A percentile compares a stretch with the other conserved stretches of the same genome.
These are phyloP conservation scores for Styela plicata DNA, from an alignment of 23 tunicate genomes.

Conservation along the genomic window DNA sequence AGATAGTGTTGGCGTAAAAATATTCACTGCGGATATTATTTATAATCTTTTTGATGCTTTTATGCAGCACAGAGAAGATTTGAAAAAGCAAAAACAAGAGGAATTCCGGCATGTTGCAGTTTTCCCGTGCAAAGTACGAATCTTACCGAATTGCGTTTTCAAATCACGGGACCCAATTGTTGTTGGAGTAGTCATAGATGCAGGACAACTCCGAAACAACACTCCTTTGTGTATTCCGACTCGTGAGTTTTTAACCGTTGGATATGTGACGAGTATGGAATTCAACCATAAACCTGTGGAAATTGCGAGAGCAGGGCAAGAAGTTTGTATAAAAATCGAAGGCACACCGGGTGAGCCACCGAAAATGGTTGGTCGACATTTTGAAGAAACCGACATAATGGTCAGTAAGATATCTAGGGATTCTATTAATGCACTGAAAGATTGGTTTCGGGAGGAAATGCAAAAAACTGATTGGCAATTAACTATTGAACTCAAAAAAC, in stretches of 20 bases:
- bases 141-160: constrained; percentile 87
- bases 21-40: constrained; percentile 94
- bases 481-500: constrained; percentile 78
- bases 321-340: constrained; percentile 96
- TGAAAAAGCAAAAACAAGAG: constrained; percentile 82
- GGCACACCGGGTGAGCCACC: constrained; percentile 93
- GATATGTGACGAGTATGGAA: constrained; percentile 77
- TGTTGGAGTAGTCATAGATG: constrained; percentile 76
- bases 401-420: constrained; percentile 79
- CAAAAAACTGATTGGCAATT: constrained; percentile 90
- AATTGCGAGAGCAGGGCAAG: constrained; percentile 68
- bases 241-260: constrained; percentile 49
- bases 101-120: constrained; percentile 77
- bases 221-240: constrained; percentile 74
- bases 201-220: constrained; percentile 76
- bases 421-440: constrained; percentile 69
- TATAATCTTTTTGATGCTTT: constrained; percentile 90
- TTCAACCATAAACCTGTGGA: constrained; percentile 81
- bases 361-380: constrained; percentile 98
- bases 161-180: constrained; percentile 92
- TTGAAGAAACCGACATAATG: constrained; percentile 57
- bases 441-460: constrained; percentile 97
- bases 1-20: constrained; percentile 72
- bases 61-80: constrained; percentile 79
- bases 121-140: constrained; percentile 80